Evolutionary conservation across 2,113 vertebrate species (phyloP), one percentile per base, ranked within the genome.

Genomic region (Oxyura jamaicensis): DNA sequence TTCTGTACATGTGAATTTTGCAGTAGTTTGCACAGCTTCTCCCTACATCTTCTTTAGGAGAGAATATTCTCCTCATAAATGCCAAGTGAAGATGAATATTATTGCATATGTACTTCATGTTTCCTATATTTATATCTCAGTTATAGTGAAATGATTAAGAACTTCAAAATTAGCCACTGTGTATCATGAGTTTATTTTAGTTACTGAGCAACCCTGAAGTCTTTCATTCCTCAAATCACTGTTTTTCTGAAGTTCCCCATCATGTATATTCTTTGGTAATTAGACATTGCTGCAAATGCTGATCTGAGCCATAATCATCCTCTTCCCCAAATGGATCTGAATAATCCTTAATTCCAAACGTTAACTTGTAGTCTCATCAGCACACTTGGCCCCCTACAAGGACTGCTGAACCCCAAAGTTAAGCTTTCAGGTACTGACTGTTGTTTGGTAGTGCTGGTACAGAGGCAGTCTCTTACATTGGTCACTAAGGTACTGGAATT

Each of bases 1-100:
- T n/a, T 58, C 2, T 31, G 0, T 39, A 17, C 0, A 0, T 16
- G 2, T 75, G 5, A 3, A 4, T 46, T 41, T 48, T 44, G 3
- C 2, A 13, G 6, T 28, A 31, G 23, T 8, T 63, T 68, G 3
- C 3, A 5, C 18, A 31, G 11, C 3, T 73, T 72, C 16, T 50
- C 26, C 5, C 6, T 7, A 0, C 3, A 6, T 13, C 11, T 75
- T 29, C 29, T 52, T 66, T 56, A 39, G 6, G 8, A 63, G 23
- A 41, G 8, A 72, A 36, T 53, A 31, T 20, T 44, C 6, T 5
- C 1, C 7, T n/a, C 53, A 3, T 29, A 65, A 75, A 25, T 31
- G 7, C 13, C 3, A 35, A 1, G 0, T 6, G 8, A 29, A 21
- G 1, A 4, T 28, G 0, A 31, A 13, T 21, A 10, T 15, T 31